Base-by-base conservation (phyloP, 1,140 invertebrate genomes). In the Pomphorhynchus laevis region DNA sequence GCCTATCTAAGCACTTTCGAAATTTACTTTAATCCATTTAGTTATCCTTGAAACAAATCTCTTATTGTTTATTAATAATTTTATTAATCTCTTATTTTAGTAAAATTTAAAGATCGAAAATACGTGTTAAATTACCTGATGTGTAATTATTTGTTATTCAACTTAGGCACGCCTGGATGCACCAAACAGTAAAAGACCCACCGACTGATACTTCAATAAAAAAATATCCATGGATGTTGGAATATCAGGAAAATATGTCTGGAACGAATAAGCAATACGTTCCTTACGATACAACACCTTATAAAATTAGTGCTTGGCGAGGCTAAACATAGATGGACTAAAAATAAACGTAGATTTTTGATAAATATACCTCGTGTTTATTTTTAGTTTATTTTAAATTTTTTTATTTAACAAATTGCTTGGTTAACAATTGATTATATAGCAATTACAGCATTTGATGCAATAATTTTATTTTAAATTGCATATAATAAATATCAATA, bases 231-330 rank as follows among this genome's bases (percentile, higher is more conserved):
- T 91, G 80, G 80, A 70, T 84, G 64, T 11, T 23, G 20, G 21
- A 37, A 20, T 72, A 77, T 53, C 67, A 62, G 20, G 68, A 72
- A 50, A 91, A 93, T 56, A 40, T 68, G 18, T 69, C 70, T 12
- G 79, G 75, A 21, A 77, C 74, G 0, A 55, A 62, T 5, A 18
- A 48, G 14, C 23, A 50, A 49, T 93, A 80, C 51, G 68, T 72
- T 45, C 80, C 82, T 0, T 91, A 84, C 55, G 68, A 64, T 40
- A 91, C 82, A 8, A 73, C 71, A 14, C 56, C 53, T 35, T 66
- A 70, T 2, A 86, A 84, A 60, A 66, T 86, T 24, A 59, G 79
- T 54, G 51, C 71, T 5, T 86, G 79, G 77, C 57, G 64, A 41
- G n/a, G n/a, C n/a, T n/a, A n/a, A n/a, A n/a, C n/a, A n/a, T n/a